Evolutionary conservation across 1,140 invertebrate species (phyloP).

Genomic region (Pachypeltis micranthus): DNA sequence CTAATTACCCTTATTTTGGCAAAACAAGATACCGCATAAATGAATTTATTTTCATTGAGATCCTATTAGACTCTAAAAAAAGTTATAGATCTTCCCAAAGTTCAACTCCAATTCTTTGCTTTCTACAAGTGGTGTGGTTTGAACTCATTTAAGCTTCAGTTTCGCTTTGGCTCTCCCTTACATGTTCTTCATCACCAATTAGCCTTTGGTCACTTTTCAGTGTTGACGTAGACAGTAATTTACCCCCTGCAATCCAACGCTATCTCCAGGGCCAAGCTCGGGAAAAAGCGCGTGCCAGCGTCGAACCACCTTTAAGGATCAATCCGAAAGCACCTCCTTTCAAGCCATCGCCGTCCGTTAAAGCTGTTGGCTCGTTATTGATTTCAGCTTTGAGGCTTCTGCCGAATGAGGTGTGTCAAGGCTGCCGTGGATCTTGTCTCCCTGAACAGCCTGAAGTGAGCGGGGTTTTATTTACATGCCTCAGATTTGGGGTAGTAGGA

Average conservation of each 20-base stretch:
- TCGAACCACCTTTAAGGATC: slow-evolving; percentile 51
- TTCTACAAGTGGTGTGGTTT: too few relatives aligned
- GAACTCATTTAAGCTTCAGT: too few relatives aligned
- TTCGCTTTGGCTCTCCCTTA: too few relatives aligned
- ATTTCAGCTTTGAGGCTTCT: slow-evolving; percentile 45
- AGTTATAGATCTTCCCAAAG: too few relatives aligned
- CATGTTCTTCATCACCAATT: too few relatives aligned
- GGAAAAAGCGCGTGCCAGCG: slow-evolving; percentile 56
- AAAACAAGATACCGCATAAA: too few relatives aligned
- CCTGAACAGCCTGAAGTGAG: slow-evolving; percentile 43
- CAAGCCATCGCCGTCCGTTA: slow-evolving; percentile 47
- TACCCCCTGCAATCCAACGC: slow-evolving; percentile 46
- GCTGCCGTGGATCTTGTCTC: slow-evolving; percentile 48
- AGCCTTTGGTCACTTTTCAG: slow-evolving; percentile 32
- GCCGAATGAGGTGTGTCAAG: slow-evolving; percentile 48
- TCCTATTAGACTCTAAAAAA: too few relatives aligned
- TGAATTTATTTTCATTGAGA: too few relatives aligned
- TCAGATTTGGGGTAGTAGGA: too few relatives aligned
- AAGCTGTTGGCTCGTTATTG: slow-evolving; percentile 47
- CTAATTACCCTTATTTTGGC: too few relatives aligned
- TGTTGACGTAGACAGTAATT: slow-evolving; percentile 48
- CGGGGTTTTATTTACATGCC: slow-evolving; percentile 11
- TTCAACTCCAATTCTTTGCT: too few relatives aligned
- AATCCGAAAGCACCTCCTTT: slow-evolving; percentile 42
- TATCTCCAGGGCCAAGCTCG: slow-evolving; percentile 51